These are phyloP conservation scores for Tenodera sinensis DNA, from an alignment of 2,888 invertebrate genomes.

Conservation along the genomic window DNA sequence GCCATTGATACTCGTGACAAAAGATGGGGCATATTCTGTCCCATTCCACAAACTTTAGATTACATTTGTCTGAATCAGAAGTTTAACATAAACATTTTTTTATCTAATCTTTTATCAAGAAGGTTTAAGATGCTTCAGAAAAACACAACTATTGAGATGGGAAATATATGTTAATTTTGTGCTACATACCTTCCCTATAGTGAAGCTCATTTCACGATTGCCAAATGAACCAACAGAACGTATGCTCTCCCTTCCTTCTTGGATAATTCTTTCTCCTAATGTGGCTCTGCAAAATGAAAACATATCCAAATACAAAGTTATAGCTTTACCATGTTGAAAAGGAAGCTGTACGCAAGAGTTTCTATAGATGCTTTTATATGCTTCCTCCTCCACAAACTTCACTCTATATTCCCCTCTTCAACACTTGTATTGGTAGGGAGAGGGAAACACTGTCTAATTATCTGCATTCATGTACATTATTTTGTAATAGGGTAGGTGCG, in stretches of 20 bases:
- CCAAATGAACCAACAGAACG: constrained; percentile 59
- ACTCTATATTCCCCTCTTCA: no score
- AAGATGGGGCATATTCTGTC: no score
- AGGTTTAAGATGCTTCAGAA: no score
- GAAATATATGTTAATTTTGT: not conserved
- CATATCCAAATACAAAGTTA: not conserved
- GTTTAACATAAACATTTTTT: not conserved
- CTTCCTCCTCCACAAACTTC: no score
- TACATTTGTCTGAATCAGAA: not conserved
- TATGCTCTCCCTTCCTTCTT: constrained; percentile 53
- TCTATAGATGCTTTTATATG: no score
- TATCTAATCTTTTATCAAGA: no score
- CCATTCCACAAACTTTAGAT: not conserved
- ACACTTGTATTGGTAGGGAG: no score
- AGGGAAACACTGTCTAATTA: no score
- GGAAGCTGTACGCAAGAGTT: not conserved
- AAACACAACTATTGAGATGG: not conserved
- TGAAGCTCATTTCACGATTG: constrained; percentile 78
- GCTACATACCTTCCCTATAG: constrained; percentile 52
- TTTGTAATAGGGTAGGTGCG: no score
- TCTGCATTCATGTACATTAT: no score
- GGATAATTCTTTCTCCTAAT: constrained; percentile 68
- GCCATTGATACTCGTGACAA: no score
- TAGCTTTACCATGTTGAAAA: not conserved
- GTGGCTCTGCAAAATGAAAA: constrained; percentile 53